Evolutionary conservation across 2,113 vertebrate genomes (phyloP).

Genomic region (Rissa tridactyla): DNA sequence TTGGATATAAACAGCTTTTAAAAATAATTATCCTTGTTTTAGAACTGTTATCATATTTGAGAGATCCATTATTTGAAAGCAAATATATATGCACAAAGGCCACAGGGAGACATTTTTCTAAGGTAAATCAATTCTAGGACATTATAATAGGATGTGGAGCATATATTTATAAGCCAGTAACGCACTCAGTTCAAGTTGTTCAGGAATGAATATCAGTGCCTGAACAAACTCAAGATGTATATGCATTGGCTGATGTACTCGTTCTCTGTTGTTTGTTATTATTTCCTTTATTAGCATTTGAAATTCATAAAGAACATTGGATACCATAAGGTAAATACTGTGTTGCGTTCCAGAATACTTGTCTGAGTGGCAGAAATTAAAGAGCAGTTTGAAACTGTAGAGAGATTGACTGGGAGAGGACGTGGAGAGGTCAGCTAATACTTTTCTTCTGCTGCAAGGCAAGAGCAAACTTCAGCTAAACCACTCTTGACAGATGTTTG

Average conservation of each 20-base stretch:
- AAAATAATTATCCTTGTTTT: background rate
- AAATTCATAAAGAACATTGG: slow-evolving; percentile 18
- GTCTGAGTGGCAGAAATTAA: background rate
- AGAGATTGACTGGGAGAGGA: background rate
- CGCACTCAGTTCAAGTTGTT: background rate
- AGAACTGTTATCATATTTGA: background rate
- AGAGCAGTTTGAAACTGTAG: background rate
- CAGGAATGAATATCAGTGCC: slow-evolving; percentile 35
- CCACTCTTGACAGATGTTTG: background rate
- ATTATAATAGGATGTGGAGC: background rate
- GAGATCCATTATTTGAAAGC: background rate
- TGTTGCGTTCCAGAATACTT: background rate
- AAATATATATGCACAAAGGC: background rate
- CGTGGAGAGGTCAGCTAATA: background rate
- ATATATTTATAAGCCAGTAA: background rate
- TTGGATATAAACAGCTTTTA: background rate
- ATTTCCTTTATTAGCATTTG: slow-evolving; percentile 49
- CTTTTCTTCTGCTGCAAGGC: background rate
- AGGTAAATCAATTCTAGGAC: background rate
- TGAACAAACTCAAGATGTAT: slow-evolving; percentile 40
- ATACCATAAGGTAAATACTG: background rate
- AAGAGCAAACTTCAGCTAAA: background rate
- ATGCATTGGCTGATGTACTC: slow-evolving; percentile 39
- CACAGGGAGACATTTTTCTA: background rate
- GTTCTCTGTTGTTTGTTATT: slow-evolving; percentile 19